Base-by-base conservation (phyloP, 2,888 invertebrate species). In the Dugesia japonica region DNA sequence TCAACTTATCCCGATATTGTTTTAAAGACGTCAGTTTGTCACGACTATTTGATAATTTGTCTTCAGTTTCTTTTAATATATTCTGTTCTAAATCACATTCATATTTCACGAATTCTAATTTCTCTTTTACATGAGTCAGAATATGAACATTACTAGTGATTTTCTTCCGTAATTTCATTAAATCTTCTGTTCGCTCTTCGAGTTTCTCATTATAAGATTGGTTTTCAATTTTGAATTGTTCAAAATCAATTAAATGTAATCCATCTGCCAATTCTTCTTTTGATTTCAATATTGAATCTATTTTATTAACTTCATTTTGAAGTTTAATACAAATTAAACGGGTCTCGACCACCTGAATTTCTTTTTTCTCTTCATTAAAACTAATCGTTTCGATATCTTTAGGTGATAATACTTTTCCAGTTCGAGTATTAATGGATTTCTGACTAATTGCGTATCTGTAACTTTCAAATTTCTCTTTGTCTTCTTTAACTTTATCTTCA, bases 211-310 rank as follows among this genome's bases (percentile, higher is more conserved):
- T 83, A 80, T 85, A 85, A 31, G 85, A 86, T 81, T 86, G 86
- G 80, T 87, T 87, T 81, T 87, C 87, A 78, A 87, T 86, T 81
- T 87, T 87, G 78, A 87, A 81, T 80, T 87, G 87, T 81, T 87
- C 87, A 82, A 86, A 88, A 81, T 87, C 87, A 78, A 86, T 86
- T 79, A 87, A 80, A 78, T 86, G 86, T 42, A 87, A 82, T 72
- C 86, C 86, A 38, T 86, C 87, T 0, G 86, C 87, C 71, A 87
- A 82, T 78, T 85, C 86, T 80, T 87, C 87, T 71, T 84, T 85
- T 0, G 84, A 83, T 79, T 85, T 84, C 4, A 85, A 81, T 74
- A 82, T 82, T 33, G 80, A 80, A 80, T 84, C 84, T 78, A 83
- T 82, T 79, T 84, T 84, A 79, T 82, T 82, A 72, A 85, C 81